Evolutionary conservation across 2,888 invertebrate species (phyloP).

Genomic region (Ophioninae sp.): DNA sequence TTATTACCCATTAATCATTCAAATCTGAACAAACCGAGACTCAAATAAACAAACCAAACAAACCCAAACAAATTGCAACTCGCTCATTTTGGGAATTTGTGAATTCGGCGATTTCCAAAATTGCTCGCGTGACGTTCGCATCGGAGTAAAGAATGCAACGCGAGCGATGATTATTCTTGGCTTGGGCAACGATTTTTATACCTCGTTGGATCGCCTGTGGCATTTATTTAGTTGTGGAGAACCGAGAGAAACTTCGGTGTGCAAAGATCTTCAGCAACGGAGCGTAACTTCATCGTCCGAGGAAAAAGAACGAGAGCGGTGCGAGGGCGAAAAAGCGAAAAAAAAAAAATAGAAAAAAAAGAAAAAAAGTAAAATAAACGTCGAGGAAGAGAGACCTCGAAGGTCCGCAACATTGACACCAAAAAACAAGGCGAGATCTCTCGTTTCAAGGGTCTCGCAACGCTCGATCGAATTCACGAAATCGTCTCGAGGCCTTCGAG

Average conservation of each 20-base stretch:
- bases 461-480: conserved; percentile 61
- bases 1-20: no score
- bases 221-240: not conserved
- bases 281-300: conserved; percentile 49
- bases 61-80: no score
- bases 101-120: not conserved
- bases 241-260: conserved; percentile 58
- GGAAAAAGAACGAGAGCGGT: conserved; percentile 3
- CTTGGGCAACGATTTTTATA: conserved; percentile 47
- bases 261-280: conserved; percentile 56
- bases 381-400: conserved; percentile 37
- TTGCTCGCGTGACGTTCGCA: not conserved
- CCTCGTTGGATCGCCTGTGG: not conserved
- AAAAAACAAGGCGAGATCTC: conserved; percentile 42
- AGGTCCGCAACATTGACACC: conserved; percentile 44
- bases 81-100: no score
- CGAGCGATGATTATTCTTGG: not conserved
- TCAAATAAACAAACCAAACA: no score
- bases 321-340: conserved; percentile 16
- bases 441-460: conserved; percentile 50
- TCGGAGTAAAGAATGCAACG: not conserved
- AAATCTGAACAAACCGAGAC: no score
- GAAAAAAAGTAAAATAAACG: conserved; percentile 13
- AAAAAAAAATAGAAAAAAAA: not conserved
- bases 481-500: conserved; percentile 52